A percentile compares a stretch with the other conserved stretches of the same genome.
Conservation (phyloP, 2,888 invertebrate genomes). For the Eremobia ochroleuca region DNA sequence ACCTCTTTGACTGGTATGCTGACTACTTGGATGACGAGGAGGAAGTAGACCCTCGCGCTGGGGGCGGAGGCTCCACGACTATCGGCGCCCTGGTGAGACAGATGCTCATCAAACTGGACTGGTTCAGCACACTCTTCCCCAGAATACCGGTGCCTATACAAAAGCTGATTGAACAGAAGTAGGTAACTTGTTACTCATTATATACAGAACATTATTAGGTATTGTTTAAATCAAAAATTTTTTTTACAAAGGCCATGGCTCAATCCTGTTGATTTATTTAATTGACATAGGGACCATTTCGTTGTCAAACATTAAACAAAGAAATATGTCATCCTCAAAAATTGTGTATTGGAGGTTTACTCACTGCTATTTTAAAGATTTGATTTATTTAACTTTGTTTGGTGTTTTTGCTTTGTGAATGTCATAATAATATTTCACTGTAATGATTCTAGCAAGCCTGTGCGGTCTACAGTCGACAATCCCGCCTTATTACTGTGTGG, state of each 20-base stretch:
- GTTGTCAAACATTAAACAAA: neutral
- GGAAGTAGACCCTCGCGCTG: slow-evolving; percentile 99
- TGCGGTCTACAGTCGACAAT: slow-evolving; percentile 38
- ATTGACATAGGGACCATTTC: neutral
- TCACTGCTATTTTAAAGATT: neutral
- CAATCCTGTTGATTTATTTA: too few species aligned
- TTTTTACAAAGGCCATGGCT: too few species aligned
- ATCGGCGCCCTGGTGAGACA: slow-evolving; percentile 98
- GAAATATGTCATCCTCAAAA: neutral
- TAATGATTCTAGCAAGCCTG: slow-evolving; percentile 50
- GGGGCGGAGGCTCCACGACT: slow-evolving; percentile 97
- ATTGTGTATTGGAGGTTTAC: neutral
- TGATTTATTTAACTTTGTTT: neutral
- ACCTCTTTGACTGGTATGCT: slow-evolving; percentile 99
- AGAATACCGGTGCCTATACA: slow-evolving; percentile 99
- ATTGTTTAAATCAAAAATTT: too few species aligned
- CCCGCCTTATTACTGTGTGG: slow-evolving; percentile 23
- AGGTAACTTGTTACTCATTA: slow-evolving; percentile 70
- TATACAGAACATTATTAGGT: neutral
- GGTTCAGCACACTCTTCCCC: slow-evolving; percentile 99
- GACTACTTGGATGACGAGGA: slow-evolving; percentile 99
- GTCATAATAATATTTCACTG: slow-evolving; percentile 20
- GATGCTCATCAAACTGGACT: slow-evolving; percentile 98
- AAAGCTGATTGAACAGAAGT: slow-evolving; percentile 96
- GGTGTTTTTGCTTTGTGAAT: slow-evolving; percentile 9